Percentiles rank a stretch among this genome's conserved stretches.
These are phyloP conservation scores for Holothuria glaberrima DNA, from an alignment of 35 echinoderm and acorn worm species.

Conservation along the genomic window DNA sequence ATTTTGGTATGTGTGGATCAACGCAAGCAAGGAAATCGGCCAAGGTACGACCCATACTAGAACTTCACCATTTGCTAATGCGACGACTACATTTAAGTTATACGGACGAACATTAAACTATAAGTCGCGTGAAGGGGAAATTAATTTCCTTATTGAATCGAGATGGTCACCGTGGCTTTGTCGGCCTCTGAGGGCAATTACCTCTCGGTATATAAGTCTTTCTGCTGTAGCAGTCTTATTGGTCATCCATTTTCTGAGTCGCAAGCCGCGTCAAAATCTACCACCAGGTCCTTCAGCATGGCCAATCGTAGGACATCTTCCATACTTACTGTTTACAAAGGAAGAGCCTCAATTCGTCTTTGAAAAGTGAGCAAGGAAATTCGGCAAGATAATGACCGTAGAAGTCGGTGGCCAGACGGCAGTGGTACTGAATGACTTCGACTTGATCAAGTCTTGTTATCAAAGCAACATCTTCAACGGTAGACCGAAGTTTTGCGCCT, in stretches of 20 bases:
- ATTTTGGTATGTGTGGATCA: no score
- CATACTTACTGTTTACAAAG: slow-evolving; percentile 47
- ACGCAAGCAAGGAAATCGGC: no score
- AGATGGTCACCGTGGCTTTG: not conserved
- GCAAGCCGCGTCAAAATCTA: not conserved
- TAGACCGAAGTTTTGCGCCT: slow-evolving; percentile 19
- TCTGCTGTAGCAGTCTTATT: not conserved
- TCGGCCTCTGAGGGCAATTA: not conserved
- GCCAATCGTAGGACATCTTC: slow-evolving; percentile 45
- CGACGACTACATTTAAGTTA: no score
- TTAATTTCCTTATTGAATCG: no score
- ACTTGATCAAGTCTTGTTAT: slow-evolving; percentile 47
- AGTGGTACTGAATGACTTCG: slow-evolving; percentile 44
- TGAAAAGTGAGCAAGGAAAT: slow-evolving; percentile 48
- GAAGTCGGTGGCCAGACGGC: slow-evolving; percentile 48
- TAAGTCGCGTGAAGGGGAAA: no score
- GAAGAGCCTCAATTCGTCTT: slow-evolving; percentile 60
- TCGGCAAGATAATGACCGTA: slow-evolving; percentile 49
- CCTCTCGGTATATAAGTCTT: not conserved
- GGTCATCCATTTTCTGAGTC: not conserved
- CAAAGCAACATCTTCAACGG: slow-evolving; percentile 36
- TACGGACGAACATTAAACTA: no score
- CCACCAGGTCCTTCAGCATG: slow-evolving; percentile 46
- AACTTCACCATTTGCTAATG: no score
- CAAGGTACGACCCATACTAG: no score